Percentiles rank a stretch among this genome's conserved stretches.
Conservation (phyloP, 2,888 invertebrate species). For the Trachelus stipa region DNA sequence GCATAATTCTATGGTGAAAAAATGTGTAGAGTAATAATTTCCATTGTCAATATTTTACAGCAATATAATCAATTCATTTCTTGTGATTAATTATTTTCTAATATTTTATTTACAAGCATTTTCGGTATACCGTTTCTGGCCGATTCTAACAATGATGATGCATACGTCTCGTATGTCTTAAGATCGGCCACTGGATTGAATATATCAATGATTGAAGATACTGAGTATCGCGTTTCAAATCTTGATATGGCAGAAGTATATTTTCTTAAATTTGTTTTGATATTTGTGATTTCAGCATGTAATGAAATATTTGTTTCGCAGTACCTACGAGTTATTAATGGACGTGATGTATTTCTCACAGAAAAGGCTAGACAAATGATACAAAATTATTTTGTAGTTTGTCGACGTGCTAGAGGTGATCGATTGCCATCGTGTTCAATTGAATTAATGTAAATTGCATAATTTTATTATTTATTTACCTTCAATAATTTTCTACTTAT, state of each 20-base stretch:
- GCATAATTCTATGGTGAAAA: not conserved
- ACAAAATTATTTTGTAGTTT: conserved; percentile 67
- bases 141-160: conserved; percentile 24
- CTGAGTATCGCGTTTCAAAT: not conserved
- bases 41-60: not conserved
- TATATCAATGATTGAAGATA: not conserved
- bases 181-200: not conserved
- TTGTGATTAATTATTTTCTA: not conserved
- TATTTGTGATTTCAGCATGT: not conserved
- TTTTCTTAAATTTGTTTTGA: not conserved
- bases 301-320: not conserved
- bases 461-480: conserved; percentile 5
- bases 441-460: conserved; percentile 49
- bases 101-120: conserved; percentile 30
- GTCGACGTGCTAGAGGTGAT: conserved; percentile 62
- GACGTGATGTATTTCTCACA: conserved; percentile 37
- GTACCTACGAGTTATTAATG: conserved; percentile 28
- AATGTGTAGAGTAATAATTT: not conserved
- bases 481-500: not conserved
- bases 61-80: not conserved
- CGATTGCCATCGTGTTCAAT: conserved; percentile 51
- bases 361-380: conserved; percentile 61
- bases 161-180: not conserved
- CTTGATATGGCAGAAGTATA: not conserved
- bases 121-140: conserved; percentile 49